Conservation (phyloP, 2,113 vertebrate species). For the rabbit (Oryctolagus cuniculus) region mOryCun1.1 NC_091442.1:29187001-29187500, state of each 20-base stretch:
- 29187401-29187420: not conserved
- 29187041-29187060: too few species aligned
- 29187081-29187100: not conserved
- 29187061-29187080: not conserved
- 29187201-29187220: not conserved
- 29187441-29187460: not conserved
- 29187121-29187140: not conserved
- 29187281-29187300: not conserved
- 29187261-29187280: conserved; percentile 3
- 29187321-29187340: not conserved
- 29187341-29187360: not conserved
- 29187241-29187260: not conserved
- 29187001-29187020: conserved; percentile 4
- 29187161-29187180: not conserved
- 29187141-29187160: not conserved
- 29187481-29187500: not conserved
- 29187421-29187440: not conserved
- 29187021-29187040: too few species aligned
- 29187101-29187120: not conserved
- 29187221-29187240: not conserved
- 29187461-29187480: not conserved
- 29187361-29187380: not conserved
- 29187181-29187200: not conserved
- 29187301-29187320: not conserved
- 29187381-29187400: not conserved